Conservation (phyloP, 2,888 invertebrate species). For the Hirtodrosophila histrioides region DNA sequence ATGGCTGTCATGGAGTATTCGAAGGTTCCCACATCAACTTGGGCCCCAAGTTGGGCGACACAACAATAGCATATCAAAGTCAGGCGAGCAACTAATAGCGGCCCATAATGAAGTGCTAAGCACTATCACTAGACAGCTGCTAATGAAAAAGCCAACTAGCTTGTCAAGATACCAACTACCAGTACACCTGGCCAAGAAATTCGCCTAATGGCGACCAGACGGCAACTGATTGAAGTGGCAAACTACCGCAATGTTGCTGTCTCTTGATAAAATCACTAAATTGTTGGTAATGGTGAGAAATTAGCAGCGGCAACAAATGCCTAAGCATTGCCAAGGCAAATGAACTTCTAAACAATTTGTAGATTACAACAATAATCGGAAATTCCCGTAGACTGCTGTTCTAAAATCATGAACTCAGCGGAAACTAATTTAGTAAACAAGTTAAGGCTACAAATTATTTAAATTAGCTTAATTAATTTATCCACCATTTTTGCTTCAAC, state of each 20-base stretch:
- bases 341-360: slow-evolving; percentile 16
- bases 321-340: slow-evolving; percentile 6
- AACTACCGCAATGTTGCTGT: slow-evolving; percentile 28
- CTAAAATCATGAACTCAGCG: too few species aligned
- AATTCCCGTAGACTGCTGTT: neutral
- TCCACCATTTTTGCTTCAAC: too few species aligned
- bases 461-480: too few species aligned
- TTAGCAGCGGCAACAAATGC: slow-evolving; percentile 9
- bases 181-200: slow-evolving; percentile 19
- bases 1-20: slow-evolving; percentile 10
- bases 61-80: slow-evolving; percentile 69
- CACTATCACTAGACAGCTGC: slow-evolving; percentile 49
- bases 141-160: slow-evolving; percentile 64
- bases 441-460: too few species aligned
- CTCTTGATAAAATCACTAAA: slow-evolving; percentile 39
- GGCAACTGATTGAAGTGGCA: slow-evolving; percentile 43
- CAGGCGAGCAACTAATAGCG: slow-evolving; percentile 55
- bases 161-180: slow-evolving; percentile 41
- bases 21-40: slow-evolving; percentile 59
- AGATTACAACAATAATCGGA: slow-evolving; percentile 17
- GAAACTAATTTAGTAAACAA: too few species aligned
- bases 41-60: slow-evolving; percentile 29
- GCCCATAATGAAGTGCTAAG: slow-evolving; percentile 67
- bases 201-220: slow-evolving; percentile 20
- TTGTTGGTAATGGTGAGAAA: slow-evolving; percentile 52